A percentile compares a stretch with the other conserved stretches of the same genome.
phyloP scores from a whole-genome alignment of 2,888 invertebrate species.

The Nemotelus pantherinus region DNA sequence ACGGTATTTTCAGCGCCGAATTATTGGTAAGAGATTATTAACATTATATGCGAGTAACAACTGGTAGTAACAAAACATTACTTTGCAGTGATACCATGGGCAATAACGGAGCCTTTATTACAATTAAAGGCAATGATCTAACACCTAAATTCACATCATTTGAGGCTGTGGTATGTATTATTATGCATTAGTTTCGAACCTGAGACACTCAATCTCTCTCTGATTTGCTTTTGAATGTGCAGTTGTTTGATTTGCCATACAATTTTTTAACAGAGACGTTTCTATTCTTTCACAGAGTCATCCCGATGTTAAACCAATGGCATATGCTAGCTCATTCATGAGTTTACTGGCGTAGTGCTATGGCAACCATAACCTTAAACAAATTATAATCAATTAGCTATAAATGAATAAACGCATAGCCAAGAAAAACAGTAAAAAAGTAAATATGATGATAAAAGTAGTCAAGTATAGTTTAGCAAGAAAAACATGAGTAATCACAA shows the following conservation, averaged over 20 bases:
- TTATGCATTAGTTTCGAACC: background rate
- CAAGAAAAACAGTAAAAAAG: constrained; percentile 29
- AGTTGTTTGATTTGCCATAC: too few relatives aligned
- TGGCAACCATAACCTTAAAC: constrained; percentile 35
- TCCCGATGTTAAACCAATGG: constrained; percentile 97
- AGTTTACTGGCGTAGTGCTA: constrained; percentile 68
- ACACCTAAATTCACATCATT: constrained; percentile 91
- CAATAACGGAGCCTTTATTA: constrained; percentile 98
- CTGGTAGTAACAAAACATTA: constrained; percentile 38
- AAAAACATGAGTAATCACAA: too few relatives aligned
- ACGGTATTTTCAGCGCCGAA: constrained; percentile 99
- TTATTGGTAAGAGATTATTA: constrained; percentile 79
- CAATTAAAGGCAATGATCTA: constrained; percentile 89
- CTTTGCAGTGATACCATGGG: constrained; percentile 93
- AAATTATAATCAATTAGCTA: constrained; percentile 37
- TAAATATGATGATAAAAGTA: constrained; percentile 8
- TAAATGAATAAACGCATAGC: constrained; percentile 27
- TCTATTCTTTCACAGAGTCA: constrained; percentile 80
- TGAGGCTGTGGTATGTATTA: constrained; percentile 87
- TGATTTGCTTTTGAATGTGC: too few relatives aligned
- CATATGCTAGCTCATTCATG: constrained; percentile 89
- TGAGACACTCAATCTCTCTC: too few relatives aligned
- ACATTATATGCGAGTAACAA: background rate
- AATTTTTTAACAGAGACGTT: too few relatives aligned
- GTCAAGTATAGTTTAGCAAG: background rate